Base-by-base conservation (phyloP, 2,113 vertebrate species). In the Fulmarus glacialis region DNA sequence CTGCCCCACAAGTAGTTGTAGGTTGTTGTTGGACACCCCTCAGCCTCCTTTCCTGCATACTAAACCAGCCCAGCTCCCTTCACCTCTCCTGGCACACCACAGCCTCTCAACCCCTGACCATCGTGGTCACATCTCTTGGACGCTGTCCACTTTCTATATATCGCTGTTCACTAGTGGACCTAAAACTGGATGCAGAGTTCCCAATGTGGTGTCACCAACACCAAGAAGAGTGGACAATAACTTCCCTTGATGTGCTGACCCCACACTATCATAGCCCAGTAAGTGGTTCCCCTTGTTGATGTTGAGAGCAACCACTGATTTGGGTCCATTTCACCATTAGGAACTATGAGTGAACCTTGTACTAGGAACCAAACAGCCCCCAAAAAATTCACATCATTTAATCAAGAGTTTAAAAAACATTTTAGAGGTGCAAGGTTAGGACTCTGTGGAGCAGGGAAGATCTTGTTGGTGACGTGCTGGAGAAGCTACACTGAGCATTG, bases 311-410 rank as follows among this genome's bases (percentile, higher is more conserved):
- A 36, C 29, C 43, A 18, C 12, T 34, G 66, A 4, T 24, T 11
- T 36, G 86, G 50, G 52, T 22, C 21, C 55, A 64, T 11, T 38
- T 58, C 64, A n/a, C 47, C 0, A 1, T 5, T 1, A 84, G 36
- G 29, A 81, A 26, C 24, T 32, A 22, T 7, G 84, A 48, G 43
- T 55, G 82, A 55, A 10, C 9, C 15, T 32, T 23, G 14, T 18
- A 43, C 66, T 7, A 40, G 45, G 50, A 43, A 66, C 81, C 4
- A 59, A 79, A 64, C 2, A 4, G 4, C 23, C 12, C 47, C 8
- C 3, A 1, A 8, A 21, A 29, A 48, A 16, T 12, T 20, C 36
- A 15, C 5, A 20, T 6, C 0, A 21, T 42, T 75, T 42, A 38
- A 47, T 32, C 19, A 36, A 32, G 20, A 27, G 16, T 21, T 72